Conservation (phyloP, 1,140 invertebrate genomes). For the Lepidurus apus region DNA sequence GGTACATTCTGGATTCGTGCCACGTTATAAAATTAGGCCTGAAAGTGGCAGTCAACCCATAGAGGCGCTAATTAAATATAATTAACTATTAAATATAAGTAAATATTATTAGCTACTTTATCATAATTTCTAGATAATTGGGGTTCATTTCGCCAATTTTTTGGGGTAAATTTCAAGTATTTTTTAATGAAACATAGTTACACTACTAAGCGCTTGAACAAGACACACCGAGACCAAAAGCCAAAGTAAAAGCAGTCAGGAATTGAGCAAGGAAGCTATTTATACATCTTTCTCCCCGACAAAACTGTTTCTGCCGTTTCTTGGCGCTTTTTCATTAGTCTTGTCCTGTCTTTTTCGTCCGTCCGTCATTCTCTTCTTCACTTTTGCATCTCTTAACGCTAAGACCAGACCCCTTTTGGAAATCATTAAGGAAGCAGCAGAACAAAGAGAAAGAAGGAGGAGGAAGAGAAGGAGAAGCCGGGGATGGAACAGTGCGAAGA, state of each 20-base stretch:
- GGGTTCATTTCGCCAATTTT: too few relatives aligned
- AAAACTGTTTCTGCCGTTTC: not conserved
- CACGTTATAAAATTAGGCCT: constrained; percentile 19
- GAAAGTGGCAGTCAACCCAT: too few relatives aligned
- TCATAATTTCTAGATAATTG: too few relatives aligned
- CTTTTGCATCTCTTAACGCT: not conserved
- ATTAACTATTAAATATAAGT: too few relatives aligned
- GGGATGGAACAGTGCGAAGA: too few relatives aligned
- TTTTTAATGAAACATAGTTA: too few relatives aligned
- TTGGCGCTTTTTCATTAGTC: not conserved
- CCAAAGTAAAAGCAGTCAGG: not conserved
- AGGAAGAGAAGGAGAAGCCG: not conserved
- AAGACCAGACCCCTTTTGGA: not conserved
- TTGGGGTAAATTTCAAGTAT: too few relatives aligned
- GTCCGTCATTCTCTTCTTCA: not conserved
- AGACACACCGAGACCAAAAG: not conserved
- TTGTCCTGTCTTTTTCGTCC: not conserved
- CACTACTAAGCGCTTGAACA: too few relatives aligned
- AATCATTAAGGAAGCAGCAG: not conserved
- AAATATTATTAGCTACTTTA: too few relatives aligned
- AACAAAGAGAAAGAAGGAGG: not conserved
- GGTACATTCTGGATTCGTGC: not conserved
- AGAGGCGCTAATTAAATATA: too few relatives aligned
- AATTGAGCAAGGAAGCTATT: not conserved
- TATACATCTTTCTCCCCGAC: not conserved